Conservation (phyloP, 2,797 vertebrate genomes). For the Meda fulgida region DNA sequence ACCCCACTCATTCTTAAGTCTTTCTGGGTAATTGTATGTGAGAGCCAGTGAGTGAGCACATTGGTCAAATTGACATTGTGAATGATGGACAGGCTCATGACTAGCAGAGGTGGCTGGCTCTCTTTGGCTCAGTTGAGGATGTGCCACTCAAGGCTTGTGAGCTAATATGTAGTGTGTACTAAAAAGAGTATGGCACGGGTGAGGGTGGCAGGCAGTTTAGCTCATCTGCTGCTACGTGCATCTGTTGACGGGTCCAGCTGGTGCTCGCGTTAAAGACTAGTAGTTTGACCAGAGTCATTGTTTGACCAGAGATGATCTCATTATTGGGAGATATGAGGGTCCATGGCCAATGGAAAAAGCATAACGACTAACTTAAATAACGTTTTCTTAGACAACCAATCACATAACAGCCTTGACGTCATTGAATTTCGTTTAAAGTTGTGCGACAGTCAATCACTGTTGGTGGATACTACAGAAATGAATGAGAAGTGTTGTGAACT, state of each 20-base stretch:
- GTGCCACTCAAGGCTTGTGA: constrained; percentile 58
- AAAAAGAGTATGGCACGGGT: constrained; percentile 55
- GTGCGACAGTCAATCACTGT: no score
- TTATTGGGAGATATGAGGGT: no score
- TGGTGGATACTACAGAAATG: no score
- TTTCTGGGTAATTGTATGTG: constrained; percentile 63
- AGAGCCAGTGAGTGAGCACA: constrained; percentile 57
- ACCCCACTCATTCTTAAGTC: constrained; percentile 44
- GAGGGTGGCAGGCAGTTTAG: constrained; percentile 19
- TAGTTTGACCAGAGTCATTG: constrained; percentile 52
- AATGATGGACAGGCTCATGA: constrained; percentile 38
- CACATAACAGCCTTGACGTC: no score
- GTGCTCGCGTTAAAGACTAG: constrained; percentile 66
- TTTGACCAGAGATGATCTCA: constrained; percentile 14
- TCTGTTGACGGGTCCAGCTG: constrained; percentile 70
- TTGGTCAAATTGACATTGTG: constrained; percentile 51
- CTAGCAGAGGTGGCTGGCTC: constrained; percentile 39
- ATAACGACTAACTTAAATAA: no score
- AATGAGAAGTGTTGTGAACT: neutral
- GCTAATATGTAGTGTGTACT: constrained; percentile 57
- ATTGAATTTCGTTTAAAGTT: no score
- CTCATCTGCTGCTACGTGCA: constrained; percentile 44
- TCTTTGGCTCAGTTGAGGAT: constrained; percentile 11
- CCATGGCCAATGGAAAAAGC: no score
- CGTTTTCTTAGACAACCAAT: no score